A percentile compares a stretch with the other conserved stretches of the same genome.
Evolutionary conservation across 2,113 vertebrate genomes (phyloP).

Genomic region (Nibea coibor): DNA sequence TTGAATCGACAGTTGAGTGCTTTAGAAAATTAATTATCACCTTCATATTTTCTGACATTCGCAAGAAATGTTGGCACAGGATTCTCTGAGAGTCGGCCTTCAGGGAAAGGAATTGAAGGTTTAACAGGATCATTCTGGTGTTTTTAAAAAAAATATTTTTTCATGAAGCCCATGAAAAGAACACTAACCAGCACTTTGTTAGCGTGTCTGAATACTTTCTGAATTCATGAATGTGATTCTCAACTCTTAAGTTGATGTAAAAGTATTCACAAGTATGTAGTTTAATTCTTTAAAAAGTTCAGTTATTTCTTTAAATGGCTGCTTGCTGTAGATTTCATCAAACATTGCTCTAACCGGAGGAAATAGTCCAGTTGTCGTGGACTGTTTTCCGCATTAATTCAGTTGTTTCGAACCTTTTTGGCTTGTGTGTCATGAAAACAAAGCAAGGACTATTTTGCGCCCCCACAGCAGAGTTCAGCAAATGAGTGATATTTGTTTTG

Average conservation of each 20-base stretch:
- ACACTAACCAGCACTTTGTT: neutral
- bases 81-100: neutral
- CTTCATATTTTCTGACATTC: neutral
- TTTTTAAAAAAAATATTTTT: no score
- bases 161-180: neutral
- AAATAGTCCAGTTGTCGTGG: neutral
- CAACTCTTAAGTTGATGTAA: rapidly evolving
- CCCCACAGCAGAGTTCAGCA: neutral
- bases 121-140: neutral
- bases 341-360: neutral
- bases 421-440: neutral
- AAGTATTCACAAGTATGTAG: neutral
- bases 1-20: no score
- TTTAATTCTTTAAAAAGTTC: neutral
- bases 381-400: neutral
- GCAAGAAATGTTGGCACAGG: neutral
- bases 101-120: neutral
- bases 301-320: neutral
- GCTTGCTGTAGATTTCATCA: neutral
- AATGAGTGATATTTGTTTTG: no score
- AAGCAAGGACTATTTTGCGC: no score
- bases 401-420: neutral
- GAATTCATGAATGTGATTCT: neutral
- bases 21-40: neutral
- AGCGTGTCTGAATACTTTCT: neutral